Conservation (phyloP, 37 sponge, comb jelly and placozoan species). For the Axinella damicornis region DNA sequence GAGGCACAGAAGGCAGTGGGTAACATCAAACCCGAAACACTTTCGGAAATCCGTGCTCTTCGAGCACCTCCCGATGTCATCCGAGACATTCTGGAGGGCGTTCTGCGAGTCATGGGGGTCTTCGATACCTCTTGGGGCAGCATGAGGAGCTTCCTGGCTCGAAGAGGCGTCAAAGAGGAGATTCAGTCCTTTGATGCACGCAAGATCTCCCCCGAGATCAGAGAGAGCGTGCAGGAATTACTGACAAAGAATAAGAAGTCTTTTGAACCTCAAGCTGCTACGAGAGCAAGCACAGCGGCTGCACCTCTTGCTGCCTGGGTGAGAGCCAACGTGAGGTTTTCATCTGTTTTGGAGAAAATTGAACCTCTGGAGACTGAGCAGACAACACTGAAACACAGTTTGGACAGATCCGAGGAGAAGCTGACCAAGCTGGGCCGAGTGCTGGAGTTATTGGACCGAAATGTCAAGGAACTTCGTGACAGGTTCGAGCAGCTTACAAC, state of each 20-base stretch:
- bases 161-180: slow-evolving; percentile 96
- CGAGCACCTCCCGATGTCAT: slow-evolving; percentile 97
- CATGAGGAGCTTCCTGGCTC: slow-evolving; percentile 97
- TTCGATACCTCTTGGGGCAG: slow-evolving; percentile 98
- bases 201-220: slow-evolving; percentile 78
- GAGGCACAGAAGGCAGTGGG: slow-evolving; percentile 93
- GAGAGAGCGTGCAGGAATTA: slow-evolving; percentile 82
- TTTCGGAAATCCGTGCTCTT: slow-evolving; percentile 96
- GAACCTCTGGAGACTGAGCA: slow-evolving; percentile 93
- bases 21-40: slow-evolving; percentile 94
- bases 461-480: slow-evolving; percentile 86
- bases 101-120: slow-evolving; percentile 92
- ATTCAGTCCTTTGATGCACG: slow-evolving; percentile 93
- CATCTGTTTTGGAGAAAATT: slow-evolving; percentile 91
- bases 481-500: slow-evolving; percentile 93
- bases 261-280: slow-evolving; percentile 90
- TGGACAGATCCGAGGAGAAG: slow-evolving; percentile 82
- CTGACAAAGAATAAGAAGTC: slow-evolving; percentile 85
- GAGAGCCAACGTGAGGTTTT: slow-evolving; percentile 87
- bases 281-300: slow-evolving; percentile 94
- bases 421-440: slow-evolving; percentile 74
- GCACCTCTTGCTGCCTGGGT: slow-evolving; percentile 97
- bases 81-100: slow-evolving; percentile 97
- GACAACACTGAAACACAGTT: slow-evolving; percentile 64
- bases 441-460: slow-evolving; percentile 76